A percentile compares a stretch with the other conserved stretches of the same genome.
Evolutionary conservation across 1,140 invertebrate genomes (phyloP).

Genomic region (Lasaia peninsularis): DNA sequence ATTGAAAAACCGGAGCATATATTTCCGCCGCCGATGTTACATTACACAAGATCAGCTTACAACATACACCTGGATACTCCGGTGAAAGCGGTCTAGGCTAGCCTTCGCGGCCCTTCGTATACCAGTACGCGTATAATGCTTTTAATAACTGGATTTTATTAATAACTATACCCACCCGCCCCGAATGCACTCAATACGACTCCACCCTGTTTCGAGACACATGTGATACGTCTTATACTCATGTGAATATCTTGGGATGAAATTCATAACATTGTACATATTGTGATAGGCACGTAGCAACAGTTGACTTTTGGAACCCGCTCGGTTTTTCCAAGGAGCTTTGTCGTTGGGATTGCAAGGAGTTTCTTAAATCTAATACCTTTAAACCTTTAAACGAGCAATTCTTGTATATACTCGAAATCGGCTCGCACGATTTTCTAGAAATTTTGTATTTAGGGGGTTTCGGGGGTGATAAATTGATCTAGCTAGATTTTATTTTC

Average conservation of each 20-base stretch:
- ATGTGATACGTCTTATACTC: background rate
- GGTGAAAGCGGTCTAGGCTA: conserved; percentile 38
- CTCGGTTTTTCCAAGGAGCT: too few relatives aligned
- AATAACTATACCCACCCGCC: conserved; percentile 29
- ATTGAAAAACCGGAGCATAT: background rate
- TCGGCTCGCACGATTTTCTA: too few relatives aligned
- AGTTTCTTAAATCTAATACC: too few relatives aligned
- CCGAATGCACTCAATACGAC: conserved; percentile 1
- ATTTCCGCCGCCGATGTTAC: conserved; percentile 2
- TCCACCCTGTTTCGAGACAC: background rate
- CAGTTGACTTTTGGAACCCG: background rate
- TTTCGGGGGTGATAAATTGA: too few relatives aligned
- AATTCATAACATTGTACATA: background rate
- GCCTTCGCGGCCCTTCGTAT: conserved; percentile 32
- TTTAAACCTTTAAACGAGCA: too few relatives aligned
- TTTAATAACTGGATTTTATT: conserved; percentile 35
- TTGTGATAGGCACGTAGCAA: conserved; percentile 3
- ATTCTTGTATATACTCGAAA: too few relatives aligned
- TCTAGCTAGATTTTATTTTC: too few relatives aligned
- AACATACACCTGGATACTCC: conserved; percentile 28
- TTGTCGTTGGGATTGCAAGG: too few relatives aligned
- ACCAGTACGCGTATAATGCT: conserved; percentile 27
- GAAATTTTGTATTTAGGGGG: too few relatives aligned
- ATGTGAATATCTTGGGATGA: background rate
- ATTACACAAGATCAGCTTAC: conserved; percentile 20